phyloP scores from a whole-genome alignment of 2,113 vertebrate species.

The Pteropus alecto region DNA sequence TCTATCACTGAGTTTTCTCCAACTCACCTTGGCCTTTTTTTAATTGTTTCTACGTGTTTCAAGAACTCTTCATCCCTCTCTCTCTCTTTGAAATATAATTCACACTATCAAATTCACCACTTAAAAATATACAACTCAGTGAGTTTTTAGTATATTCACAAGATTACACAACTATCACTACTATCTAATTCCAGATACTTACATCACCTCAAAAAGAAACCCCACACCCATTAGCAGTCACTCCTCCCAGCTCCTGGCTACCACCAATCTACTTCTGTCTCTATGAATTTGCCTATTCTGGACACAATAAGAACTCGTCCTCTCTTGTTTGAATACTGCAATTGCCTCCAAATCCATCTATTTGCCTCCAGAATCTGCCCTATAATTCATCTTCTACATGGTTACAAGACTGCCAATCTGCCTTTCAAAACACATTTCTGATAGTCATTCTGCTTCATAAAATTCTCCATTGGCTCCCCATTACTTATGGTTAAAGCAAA shows the following conservation, averaged over 20 bases:
- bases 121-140: background rate
- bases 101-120: background rate
- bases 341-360: background rate
- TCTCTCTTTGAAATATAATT: background rate
- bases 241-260: background rate
- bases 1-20: background rate
- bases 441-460: background rate
- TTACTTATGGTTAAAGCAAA: background rate
- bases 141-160: background rate
- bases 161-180: background rate
- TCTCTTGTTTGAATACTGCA: background rate
- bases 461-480: background rate
- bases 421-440: background rate
- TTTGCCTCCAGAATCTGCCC: background rate
- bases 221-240: background rate
- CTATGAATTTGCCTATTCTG: background rate
- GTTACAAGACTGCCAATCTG: background rate
- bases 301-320: background rate
- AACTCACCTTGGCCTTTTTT: background rate
- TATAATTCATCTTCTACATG: background rate
- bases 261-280: background rate
- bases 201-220: background rate
- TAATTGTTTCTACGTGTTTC: background rate
- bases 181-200: background rate
- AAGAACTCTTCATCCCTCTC: background rate